Evolutionary conservation across 2,888 invertebrate genomes (phyloP).

Genomic region (Archips xylosteana): DNA sequence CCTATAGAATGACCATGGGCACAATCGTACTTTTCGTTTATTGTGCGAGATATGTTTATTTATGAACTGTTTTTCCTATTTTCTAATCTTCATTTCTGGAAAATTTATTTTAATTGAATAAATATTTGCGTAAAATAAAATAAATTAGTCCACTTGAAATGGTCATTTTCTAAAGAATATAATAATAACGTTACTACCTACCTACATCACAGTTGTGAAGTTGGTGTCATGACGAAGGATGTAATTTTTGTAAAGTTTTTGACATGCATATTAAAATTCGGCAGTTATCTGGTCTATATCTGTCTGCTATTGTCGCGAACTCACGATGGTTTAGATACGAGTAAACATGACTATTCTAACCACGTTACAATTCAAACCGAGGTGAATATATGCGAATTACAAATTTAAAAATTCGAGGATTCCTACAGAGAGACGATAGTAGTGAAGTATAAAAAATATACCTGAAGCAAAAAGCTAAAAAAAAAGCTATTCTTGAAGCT

Average conservation of each 20-base stretch:
- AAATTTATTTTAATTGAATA: not conserved
- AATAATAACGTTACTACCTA: too few species aligned
- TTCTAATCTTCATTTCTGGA: not conserved
- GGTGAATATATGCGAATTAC: not conserved
- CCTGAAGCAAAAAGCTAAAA: too few species aligned
- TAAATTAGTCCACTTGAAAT: not conserved
- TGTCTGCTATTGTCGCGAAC: not conserved
- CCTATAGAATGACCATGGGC: not conserved
- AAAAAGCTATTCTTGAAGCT: too few species aligned
- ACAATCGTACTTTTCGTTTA: not conserved
- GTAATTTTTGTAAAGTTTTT: not conserved
- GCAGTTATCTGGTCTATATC: not conserved
- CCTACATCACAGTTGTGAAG: not conserved
- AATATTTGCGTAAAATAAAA: not conserved
- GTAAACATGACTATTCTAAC: too few species aligned
- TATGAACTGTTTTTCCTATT: not conserved
- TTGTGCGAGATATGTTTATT: slow-evolving; percentile 11
- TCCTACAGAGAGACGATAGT: not conserved
- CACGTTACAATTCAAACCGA: not conserved
- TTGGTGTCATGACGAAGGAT: not conserved
- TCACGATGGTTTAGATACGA: too few species aligned
- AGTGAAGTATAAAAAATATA: too few species aligned
- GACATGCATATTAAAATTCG: not conserved
- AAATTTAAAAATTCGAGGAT: not conserved
- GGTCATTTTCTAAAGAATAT: not conserved